Conservation (phyloP, 2,113 vertebrate species). For the Sinocyclocheilus anshuiensis region DNA sequence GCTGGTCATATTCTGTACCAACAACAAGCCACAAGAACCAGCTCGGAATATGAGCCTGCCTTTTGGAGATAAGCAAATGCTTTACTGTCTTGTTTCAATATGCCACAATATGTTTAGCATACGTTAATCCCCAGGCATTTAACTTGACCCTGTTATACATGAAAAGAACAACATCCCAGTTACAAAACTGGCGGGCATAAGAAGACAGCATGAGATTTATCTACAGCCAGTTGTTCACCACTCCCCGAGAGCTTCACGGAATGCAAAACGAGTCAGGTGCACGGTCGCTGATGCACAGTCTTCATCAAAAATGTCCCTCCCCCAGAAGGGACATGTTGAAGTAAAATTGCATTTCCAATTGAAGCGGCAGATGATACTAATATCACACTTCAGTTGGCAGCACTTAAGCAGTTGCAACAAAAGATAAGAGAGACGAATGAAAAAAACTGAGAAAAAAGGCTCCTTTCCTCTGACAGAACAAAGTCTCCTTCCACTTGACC, state of each 20-base stretch:
- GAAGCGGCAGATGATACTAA: slow-evolving; percentile 72
- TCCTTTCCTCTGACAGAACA: slow-evolving; percentile 39
- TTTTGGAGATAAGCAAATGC: slow-evolving; percentile 37
- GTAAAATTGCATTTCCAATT: slow-evolving; percentile 65
- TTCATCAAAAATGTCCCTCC: slow-evolving; percentile 49
- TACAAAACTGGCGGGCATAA: slow-evolving; percentile 33
- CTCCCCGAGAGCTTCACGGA: slow-evolving; percentile 47
- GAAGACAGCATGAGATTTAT: slow-evolving; percentile 49
- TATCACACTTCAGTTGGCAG: slow-evolving; percentile 71
- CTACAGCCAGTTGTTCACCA: slow-evolving; percentile 56
- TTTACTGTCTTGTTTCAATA: slow-evolving; percentile 17
- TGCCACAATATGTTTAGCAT: slow-evolving; percentile 9
- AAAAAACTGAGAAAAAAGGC: slow-evolving; percentile 17
- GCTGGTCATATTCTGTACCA: slow-evolving; percentile 36
- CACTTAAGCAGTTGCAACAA: slow-evolving; percentile 62
- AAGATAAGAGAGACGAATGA: slow-evolving; percentile 18
- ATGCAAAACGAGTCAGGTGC: slow-evolving; percentile 59
- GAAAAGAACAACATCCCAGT: slow-evolving; percentile 59
- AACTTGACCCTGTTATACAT: slow-evolving; percentile 51
- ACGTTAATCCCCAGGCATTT: slow-evolving; percentile 47
- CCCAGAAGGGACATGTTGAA: slow-evolving; percentile 50
- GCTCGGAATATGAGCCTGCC: slow-evolving; percentile 23
- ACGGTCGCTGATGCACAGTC: slow-evolving; percentile 52
- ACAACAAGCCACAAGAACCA: slow-evolving; percentile 45
- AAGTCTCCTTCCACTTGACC: slow-evolving; percentile 49